A percentile compares a stretch with the other conserved stretches of the same genome.
Conservation (phyloP, 2,113 vertebrate species). For the Psammodynastes pulverulentus region DNA sequence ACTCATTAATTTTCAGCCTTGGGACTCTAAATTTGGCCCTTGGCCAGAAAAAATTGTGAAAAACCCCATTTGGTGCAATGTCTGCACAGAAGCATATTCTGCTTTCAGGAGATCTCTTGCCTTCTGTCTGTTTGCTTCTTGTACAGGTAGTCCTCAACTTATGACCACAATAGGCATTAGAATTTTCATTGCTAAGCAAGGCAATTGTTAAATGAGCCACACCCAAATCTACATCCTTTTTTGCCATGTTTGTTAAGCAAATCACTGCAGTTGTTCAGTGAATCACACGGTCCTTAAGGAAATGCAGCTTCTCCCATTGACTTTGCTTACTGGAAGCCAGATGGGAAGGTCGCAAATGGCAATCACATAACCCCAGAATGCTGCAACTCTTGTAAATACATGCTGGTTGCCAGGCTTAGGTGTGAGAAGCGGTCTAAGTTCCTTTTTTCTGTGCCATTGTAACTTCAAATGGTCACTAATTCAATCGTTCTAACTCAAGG, state of each 20-base stretch:
- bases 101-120: background rate
- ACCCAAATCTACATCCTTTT: background rate
- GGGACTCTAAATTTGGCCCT: background rate
- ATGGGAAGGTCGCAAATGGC: background rate
- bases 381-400: background rate
- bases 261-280: background rate
- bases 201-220: background rate
- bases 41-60: background rate
- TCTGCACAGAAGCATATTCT: background rate
- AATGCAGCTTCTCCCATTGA: background rate
- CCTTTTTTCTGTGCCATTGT: background rate
- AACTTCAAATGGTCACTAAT: background rate
- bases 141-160: background rate
- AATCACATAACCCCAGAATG: background rate
- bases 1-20: background rate
- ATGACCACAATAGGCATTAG: background rate
- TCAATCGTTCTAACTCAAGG: background rate
- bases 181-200: background rate
- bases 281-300: background rate
- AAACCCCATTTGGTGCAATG: background rate
- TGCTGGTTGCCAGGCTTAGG: background rate
- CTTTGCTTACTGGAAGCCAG: background rate
- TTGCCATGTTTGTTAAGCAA: background rate
- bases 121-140: background rate
- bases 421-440: background rate